Base-by-base conservation (phyloP, 2,888 invertebrate species). In the Holacanthella duospinosa region DNA sequence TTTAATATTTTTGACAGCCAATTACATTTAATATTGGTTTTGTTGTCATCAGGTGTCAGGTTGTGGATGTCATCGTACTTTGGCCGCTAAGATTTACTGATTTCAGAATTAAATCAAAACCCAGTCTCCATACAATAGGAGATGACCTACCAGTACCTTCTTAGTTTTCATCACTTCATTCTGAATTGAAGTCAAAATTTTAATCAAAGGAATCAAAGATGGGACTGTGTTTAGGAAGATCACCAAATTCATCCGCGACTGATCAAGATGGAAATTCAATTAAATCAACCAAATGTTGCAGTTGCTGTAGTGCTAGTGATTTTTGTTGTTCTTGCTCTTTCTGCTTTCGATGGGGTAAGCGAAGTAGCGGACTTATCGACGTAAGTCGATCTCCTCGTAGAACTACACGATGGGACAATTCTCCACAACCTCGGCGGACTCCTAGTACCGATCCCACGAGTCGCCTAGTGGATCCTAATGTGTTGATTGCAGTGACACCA, bases 381-480 rank as follows among this genome's bases (percentile, higher is more conserved):
- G 44, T 44, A 4, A 48, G 19, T 21, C 12, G 48, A 21, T 36
- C 36, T 12, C 36, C 36, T 9, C 6, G 48, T 9, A n/a, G 27
- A 9, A 36, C 36, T 43, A 36, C 58, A 4, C 44, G 59, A 24
- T 55, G 55, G 29, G 25, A 16, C 29, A 9, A 48, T 4, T 48
- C 48, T 16, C 48, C 48, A 21, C 4, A 9, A 48, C 48, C 48
- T n/a, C 48, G 4, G 12, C 12, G 48, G 21, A 9, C 12, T n/a
- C 12, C 48, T 4, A 48, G 4, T 4, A 9, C 6, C 21, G 19
- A 9, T 48, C 12, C 19, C 12, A 9, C 19, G n/a, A 9, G 48
- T n/a, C 48, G 21, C n/a, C 19, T n/a, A n/a, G 4, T 21, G 26
- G 71, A 71, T 58, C 60, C 70, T 25, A 68, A 68, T 44, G 62